A percentile compares a stretch with the other conserved stretches of the same genome.
Conservation (phyloP, 2,888 invertebrate genomes). For the Clivina fossor region DNA sequence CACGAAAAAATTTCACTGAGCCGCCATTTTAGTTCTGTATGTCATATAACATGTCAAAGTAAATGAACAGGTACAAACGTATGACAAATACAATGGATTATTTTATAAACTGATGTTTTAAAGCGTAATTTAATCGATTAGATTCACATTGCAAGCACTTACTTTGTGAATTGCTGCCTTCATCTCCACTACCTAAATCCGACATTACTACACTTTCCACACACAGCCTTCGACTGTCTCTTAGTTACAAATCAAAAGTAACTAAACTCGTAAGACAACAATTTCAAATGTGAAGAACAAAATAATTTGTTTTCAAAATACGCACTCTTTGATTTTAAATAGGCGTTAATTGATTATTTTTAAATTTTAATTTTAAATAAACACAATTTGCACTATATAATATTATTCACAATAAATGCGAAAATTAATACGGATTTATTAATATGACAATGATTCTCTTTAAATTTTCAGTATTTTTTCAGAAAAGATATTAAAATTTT, state of each 20-base stretch:
- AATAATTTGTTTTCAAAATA: too few relatives aligned
- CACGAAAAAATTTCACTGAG: slow-evolving; percentile 9
- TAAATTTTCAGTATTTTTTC: too few relatives aligned
- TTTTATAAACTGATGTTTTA: neutral
- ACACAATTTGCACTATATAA: too few relatives aligned
- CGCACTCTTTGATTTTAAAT: too few relatives aligned
- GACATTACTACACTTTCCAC: slow-evolving; percentile 62
- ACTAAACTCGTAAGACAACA: slow-evolving; percentile 38
- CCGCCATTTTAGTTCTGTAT: slow-evolving; percentile 27
- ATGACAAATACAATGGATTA: neutral
- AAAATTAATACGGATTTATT: too few relatives aligned
- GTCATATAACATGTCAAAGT: slow-evolving; percentile 30
- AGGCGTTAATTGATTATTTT: too few relatives aligned
- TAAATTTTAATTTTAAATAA: too few relatives aligned
- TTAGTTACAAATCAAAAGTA: slow-evolving; percentile 48
- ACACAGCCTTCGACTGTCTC: slow-evolving; percentile 50
- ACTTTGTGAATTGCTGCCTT: slow-evolving; percentile 78
- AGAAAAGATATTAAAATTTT: neutral
- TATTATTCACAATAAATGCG: too few relatives aligned
- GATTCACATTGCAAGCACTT: slow-evolving; percentile 56
- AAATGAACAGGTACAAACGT: neutral
- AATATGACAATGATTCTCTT: neutral
- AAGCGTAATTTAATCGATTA: neutral
- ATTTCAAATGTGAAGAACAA: slow-evolving; percentile 7
- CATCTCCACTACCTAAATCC: slow-evolving; percentile 79